A percentile compares a stretch with the other conserved stretches of the same genome.
phyloP scores from a whole-genome alignment of 2,888 invertebrate species.

The Diarsia rubi region DNA sequence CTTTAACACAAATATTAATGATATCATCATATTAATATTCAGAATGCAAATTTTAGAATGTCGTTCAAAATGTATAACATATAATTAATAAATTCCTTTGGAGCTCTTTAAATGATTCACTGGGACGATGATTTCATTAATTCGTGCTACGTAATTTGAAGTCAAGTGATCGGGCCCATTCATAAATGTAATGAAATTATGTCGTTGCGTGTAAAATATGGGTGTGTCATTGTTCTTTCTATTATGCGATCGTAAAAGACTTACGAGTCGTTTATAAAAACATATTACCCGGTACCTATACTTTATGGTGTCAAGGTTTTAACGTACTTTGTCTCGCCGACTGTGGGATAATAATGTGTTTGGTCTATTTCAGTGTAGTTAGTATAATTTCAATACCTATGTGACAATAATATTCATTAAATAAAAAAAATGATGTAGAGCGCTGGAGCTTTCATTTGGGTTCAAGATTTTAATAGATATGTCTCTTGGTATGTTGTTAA shows the following conservation, averaged over 20 bases:
- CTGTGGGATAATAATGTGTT: not conserved
- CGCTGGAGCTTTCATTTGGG: not conserved
- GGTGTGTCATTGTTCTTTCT: conserved; percentile 59
- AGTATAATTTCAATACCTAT: not conserved
- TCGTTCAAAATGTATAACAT: conserved; percentile 48
- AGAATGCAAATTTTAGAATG: conserved; percentile 60
- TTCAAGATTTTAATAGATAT: not conserved
- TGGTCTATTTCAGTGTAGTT: not conserved
- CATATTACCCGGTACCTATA: not conserved
- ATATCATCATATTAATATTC: conserved; percentile 60
- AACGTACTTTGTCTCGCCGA: not conserved
- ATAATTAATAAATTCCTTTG: conserved; percentile 62
- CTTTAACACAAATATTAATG: conserved; percentile 53
- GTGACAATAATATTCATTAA: too few relatives aligned
- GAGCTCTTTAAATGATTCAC: conserved; percentile 63
- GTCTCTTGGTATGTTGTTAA: not conserved
- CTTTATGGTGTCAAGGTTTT: conserved; percentile 9
- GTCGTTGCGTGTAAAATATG: conserved; percentile 61
- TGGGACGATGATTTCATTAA: conserved; percentile 67
- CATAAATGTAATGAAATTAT: conserved; percentile 65
- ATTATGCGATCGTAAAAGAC: conserved; percentile 50
- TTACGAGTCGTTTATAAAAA: conserved; percentile 24
- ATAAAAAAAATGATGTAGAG: not conserved
- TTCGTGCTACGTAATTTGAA: conserved; percentile 48
- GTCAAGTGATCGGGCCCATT: conserved; percentile 64